Evolutionary conservation across 2,113 vertebrate genomes (phyloP), one percentile per base, ranked within the genome.

Genomic region (Daubentonia madagascariensis): DNA sequence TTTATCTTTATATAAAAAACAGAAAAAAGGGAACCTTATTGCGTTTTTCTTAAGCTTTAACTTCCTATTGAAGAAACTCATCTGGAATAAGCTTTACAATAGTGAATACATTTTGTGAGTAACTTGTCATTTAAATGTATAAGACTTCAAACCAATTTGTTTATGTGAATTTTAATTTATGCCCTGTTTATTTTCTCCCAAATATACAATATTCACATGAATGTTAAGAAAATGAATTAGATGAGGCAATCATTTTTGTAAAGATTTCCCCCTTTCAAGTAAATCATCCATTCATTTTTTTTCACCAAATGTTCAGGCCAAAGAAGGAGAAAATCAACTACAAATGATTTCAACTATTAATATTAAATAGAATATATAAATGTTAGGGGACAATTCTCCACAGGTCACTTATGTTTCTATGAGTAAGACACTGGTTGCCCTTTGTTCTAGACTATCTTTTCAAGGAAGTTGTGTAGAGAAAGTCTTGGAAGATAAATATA

Each of bases 1-100:
- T 61, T 86, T 72, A 50, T 85, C 84, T 92, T 84, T 61, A 86
- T 50, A 67, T 8, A 95, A 8, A 75, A 97, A 93, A 92, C 89
- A 2, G 17, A 52, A 95, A 96, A 88, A 86, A 93, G 76, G 50
- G 1, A 25, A 37, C 52, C 25, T 57, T 72, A 84, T 72, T 43
- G 48, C 40, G 79, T 72, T 75, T 79, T 75, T 25, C 30, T 86
- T 92, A 75, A 78, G 16, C 4, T 84, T 96, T 90, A 75, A 93
- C 35, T 87, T 97, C 20, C 25, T 68, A 35, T 12, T 76, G 16
- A 91, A 91, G 37, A 91, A 93, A 90, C 12, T 91, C 50, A 73
- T 43, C 16, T 93, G 14, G 25, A 79, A 79, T 61, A 96, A 79
- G 3, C 0, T 96, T 78, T 68, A 92, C 16, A 73, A 79, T 57